Percentiles rank a stretch among this genome's conserved stretches.
Conservation (phyloP, 2,888 invertebrate genomes). For the Tuta absoluta region DNA sequence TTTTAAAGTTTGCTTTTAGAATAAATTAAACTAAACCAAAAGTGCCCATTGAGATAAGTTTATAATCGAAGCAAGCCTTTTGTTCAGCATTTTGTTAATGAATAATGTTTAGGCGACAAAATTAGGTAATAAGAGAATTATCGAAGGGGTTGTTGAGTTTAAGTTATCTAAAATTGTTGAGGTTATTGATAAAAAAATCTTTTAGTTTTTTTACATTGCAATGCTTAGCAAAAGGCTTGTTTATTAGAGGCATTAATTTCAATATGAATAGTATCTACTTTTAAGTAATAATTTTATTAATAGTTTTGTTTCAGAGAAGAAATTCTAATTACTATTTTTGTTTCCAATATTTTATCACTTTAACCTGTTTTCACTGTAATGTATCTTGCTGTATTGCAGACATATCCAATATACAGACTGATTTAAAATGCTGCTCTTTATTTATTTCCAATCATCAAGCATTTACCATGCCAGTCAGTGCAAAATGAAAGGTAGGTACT, state of each 20-base stretch:
- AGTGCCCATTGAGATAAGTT: constrained; percentile 82
- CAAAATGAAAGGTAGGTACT: no score
- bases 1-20: constrained; percentile 78
- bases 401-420: constrained; percentile 83
- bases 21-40: constrained; percentile 79
- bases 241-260: constrained; percentile 79
- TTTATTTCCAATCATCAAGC: constrained; percentile 34
- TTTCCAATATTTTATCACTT: constrained; percentile 80
- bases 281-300: constrained; percentile 77
- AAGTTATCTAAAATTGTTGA: constrained; percentile 79
- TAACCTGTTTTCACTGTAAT: constrained; percentile 80
- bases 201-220: constrained; percentile 68
- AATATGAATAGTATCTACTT: constrained; percentile 74
- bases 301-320: constrained; percentile 80
- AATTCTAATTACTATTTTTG: constrained; percentile 81
- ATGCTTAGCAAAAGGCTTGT: constrained; percentile 75
- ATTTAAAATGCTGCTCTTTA: constrained; percentile 65
- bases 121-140: constrained; percentile 77
- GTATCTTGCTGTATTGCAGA: constrained; percentile 82
- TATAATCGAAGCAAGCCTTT: constrained; percentile 75
- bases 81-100: constrained; percentile 73
- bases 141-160: constrained; percentile 75
- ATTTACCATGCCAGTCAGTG: no score
- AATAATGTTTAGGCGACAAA: constrained; percentile 79
- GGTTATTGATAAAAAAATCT: constrained; percentile 69